phyloP scores from a whole-genome alignment of 2,113 vertebrate genomes.

The Uropsilus gracilis region DNA sequence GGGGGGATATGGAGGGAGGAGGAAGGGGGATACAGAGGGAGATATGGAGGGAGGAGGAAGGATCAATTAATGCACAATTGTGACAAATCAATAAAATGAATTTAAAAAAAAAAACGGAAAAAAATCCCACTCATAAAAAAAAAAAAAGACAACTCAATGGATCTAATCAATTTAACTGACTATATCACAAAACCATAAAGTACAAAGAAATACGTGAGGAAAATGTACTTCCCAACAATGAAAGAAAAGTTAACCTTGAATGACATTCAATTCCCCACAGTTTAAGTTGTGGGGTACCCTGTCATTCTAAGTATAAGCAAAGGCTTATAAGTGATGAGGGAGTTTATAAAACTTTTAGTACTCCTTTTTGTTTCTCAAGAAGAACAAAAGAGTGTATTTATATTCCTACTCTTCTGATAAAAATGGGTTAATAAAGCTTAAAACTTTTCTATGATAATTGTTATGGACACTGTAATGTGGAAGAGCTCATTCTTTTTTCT shows the following conservation, averaged over 20 bases:
- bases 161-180: slow-evolving; percentile 69
- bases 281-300: not conserved
- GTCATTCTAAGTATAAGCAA: not conserved
- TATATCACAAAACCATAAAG: slow-evolving; percentile 59
- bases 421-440: not conserved
- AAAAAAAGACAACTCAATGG: slow-evolving; percentile 62
- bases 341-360: not conserved
- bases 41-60: too few relatives aligned
- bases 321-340: not conserved
- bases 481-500: not conserved
- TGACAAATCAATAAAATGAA: too few relatives aligned
- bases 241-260: slow-evolving; percentile 49
- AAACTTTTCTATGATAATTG: not conserved
- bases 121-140: too few relatives aligned
- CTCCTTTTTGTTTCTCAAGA: slow-evolving; percentile 40
- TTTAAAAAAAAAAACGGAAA: too few relatives aligned
- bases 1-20: too few relatives aligned
- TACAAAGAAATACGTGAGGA: slow-evolving; percentile 62
- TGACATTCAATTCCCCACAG: slow-evolving; percentile 11
- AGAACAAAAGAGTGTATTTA: not conserved
- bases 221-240: slow-evolving; percentile 62
- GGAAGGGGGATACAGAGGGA: too few relatives aligned
- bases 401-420: not conserved
- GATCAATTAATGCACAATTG: too few relatives aligned
- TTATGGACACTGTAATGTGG: not conserved